Conservation (phyloP, 2,113 vertebrate genomes). For the Neomonachus schauinslandi region DNA sequence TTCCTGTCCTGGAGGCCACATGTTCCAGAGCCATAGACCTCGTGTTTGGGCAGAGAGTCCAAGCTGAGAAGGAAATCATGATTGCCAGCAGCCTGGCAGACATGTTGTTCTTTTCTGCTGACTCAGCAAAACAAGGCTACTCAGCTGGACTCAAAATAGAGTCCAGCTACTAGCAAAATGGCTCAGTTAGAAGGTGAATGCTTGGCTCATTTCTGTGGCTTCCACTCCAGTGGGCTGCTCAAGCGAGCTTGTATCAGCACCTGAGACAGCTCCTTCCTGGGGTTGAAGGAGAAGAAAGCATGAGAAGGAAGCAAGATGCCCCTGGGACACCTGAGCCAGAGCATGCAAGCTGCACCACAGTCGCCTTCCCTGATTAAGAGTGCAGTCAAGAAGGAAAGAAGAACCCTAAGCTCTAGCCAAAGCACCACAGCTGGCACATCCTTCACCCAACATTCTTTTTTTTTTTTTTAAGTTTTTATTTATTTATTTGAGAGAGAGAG, state of each 20-base stretch:
- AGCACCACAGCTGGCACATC: background rate
- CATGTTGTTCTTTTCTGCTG: background rate
- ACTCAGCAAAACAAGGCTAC: background rate
- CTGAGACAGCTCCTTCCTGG: background rate
- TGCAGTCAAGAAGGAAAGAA: background rate
- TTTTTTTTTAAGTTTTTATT: no score
- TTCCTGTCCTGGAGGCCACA: background rate
- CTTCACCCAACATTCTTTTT: background rate
- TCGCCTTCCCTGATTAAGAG: background rate
- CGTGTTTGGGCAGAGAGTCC: background rate
- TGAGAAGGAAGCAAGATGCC: rapidly evolving
- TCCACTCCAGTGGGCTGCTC: background rate
- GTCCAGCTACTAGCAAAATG: background rate
- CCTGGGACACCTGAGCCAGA: background rate
- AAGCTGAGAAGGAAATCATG: background rate
- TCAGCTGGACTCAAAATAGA: background rate
- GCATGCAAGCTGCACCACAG: background rate
- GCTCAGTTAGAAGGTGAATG: background rate
- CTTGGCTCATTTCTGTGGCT: rapidly evolving
- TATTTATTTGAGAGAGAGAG: no score
- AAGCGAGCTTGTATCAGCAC: background rate
- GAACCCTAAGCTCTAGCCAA: background rate
- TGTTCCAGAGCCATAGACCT: background rate
- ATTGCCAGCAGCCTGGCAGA: background rate
- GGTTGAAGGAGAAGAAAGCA: rapidly evolving